Percentiles rank a stretch among this genome's conserved stretches.
phyloP scores from a whole-genome alignment of 2,113 vertebrate species.

The Stegastes partitus region DNA sequence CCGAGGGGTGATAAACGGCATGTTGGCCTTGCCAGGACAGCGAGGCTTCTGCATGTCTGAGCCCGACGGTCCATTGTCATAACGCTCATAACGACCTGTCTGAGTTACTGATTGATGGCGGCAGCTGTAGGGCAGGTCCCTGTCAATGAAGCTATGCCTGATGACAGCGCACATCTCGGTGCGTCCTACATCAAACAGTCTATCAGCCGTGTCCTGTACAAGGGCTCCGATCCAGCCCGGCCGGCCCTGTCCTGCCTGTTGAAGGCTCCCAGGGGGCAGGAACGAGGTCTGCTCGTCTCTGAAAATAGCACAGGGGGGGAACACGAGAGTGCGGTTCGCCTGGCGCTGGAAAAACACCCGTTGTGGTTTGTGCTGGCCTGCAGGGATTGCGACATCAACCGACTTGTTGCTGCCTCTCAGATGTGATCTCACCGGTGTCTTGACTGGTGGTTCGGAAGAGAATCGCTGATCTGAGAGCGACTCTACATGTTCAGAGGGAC shows the following conservation, averaged over 20 bases:
- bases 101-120: not conserved
- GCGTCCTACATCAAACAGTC: not conserved
- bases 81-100: not conserved
- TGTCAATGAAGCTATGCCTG: not conserved
- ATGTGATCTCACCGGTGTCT: conserved; percentile 32
- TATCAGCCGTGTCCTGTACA: not conserved
- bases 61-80: too few relatives aligned
- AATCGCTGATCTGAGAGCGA: not conserved
- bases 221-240: conserved; percentile 14
- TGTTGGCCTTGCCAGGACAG: too few relatives aligned
- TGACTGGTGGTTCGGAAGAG: conserved; percentile 19
- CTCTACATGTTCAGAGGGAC: conserved; percentile 17
- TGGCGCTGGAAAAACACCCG: conserved; percentile 64
- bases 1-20: too few relatives aligned
- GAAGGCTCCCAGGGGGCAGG: conserved; percentile 23
- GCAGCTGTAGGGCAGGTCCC: not conserved
- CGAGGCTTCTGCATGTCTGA: not conserved
- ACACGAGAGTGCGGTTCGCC: conserved; percentile 50
- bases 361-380: conserved; percentile 28
- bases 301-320: conserved; percentile 75
- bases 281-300: conserved; percentile 47
- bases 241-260: conserved; percentile 3
- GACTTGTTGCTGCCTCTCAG: conserved; percentile 54
- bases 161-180: not conserved
- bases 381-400: conserved; percentile 73